A percentile compares a stretch with the other conserved stretches of the same genome.
These are phyloP conservation scores for Perizoma affinitatum DNA, from an alignment of 2,888 invertebrate genomes.

Conservation along the genomic window DNA sequence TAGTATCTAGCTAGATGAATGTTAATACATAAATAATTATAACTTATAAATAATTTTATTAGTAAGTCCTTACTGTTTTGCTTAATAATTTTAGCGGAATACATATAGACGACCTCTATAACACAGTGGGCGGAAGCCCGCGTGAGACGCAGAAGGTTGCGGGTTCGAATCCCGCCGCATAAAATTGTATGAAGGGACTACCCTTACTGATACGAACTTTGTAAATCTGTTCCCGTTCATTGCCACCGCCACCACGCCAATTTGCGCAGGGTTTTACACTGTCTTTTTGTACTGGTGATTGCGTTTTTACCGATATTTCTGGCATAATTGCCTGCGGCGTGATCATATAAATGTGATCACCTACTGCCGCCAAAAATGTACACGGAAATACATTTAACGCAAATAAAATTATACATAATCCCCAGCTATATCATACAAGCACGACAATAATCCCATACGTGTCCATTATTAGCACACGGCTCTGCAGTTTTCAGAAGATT, in stretches of 20 bases:
- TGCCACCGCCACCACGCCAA: background rate
- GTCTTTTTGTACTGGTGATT: background rate
- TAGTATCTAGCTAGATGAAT: too few species aligned
- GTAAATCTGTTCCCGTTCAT: too few species aligned
- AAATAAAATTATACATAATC: constrained; percentile 1
- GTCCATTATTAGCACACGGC: background rate
- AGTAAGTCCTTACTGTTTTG: too few species aligned
- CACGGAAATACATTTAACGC: background rate
- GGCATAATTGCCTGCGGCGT: too few species aligned
- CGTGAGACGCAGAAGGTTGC: too few species aligned
- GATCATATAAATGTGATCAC: background rate
- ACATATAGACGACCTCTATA: too few species aligned
- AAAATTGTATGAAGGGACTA: too few species aligned
- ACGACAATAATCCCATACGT: background rate
- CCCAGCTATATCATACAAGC: background rate
- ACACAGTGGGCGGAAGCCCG: too few species aligned
- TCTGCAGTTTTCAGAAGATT: background rate
- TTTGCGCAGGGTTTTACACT: background rate
- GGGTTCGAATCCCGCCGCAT: too few species aligned
- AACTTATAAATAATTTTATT: too few species aligned
- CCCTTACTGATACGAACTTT: background rate
- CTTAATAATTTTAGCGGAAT: too few species aligned
- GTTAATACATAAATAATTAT: too few species aligned
- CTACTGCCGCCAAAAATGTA: constrained; percentile 2
- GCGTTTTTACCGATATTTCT: constrained; percentile 9